Conservation (phyloP, 2,888 invertebrate species). For the Drosophila meridiana region DNA sequence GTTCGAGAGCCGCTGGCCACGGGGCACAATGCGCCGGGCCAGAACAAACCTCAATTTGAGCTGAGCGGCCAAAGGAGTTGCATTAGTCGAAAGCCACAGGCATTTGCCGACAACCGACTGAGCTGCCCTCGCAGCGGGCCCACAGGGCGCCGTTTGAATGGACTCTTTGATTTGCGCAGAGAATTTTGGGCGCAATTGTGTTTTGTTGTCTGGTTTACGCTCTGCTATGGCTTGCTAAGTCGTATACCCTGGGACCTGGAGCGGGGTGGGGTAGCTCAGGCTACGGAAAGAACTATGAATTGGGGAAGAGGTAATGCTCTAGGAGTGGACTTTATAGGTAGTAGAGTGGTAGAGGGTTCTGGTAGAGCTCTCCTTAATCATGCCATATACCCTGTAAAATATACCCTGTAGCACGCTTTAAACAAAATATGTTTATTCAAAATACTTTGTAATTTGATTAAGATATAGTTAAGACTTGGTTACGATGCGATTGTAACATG, state of each 20-base stretch:
- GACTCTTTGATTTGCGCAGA: background rate
- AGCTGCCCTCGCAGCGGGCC: background rate
- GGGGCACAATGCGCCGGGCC: constrained; percentile 40
- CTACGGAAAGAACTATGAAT: background rate
- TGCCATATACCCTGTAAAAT: background rate
- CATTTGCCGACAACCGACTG: constrained; percentile 4
- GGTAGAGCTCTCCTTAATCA: background rate
- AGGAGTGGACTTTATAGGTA: background rate
- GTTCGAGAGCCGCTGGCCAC: constrained; percentile 24
- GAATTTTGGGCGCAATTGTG: background rate
- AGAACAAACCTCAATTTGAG: constrained; percentile 52
- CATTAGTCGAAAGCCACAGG: constrained; percentile 8
- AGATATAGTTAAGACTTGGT: background rate
- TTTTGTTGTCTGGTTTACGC: background rate
- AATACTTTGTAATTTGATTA: constrained; percentile 7
- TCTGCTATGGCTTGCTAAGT: background rate
- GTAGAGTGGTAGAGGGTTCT: too few relatives aligned
- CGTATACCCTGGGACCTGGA: background rate
- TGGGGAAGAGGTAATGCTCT: background rate
- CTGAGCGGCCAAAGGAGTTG: constrained; percentile 1
- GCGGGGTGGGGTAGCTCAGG: background rate
- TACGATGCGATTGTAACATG: background rate
- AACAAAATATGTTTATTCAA: constrained; percentile 2
- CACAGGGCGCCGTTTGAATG: background rate
- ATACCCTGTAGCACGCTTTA: background rate